Percentiles rank a stretch among this genome's conserved stretches.
These are phyloP conservation scores for Drosophila setifemur DNA, from an alignment of 1,140 invertebrate species.

Conservation along the genomic window DNA sequence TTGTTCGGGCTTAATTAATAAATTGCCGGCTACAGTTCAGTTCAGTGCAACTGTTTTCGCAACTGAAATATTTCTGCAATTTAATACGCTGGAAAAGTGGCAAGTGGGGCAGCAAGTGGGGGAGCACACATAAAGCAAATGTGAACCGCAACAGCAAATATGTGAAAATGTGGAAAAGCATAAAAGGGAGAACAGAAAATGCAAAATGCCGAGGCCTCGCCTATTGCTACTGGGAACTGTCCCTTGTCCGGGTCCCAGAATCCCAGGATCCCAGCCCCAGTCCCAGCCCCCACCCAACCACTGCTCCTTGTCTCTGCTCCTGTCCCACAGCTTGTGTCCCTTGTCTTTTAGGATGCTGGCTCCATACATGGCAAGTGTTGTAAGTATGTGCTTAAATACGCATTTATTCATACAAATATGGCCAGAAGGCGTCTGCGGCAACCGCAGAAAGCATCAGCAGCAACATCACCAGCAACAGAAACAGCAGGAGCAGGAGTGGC, in stretches of 20 bases:
- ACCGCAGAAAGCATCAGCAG: constrained; percentile 47
- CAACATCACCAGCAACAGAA: constrained; percentile 30
- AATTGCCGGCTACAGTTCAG: constrained; percentile 10
- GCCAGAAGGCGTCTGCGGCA: constrained; percentile 61
- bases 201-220: constrained; percentile 11
- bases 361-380: constrained; percentile 77
- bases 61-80: constrained; percentile 24
- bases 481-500: constrained; percentile 16
- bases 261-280: not conserved
- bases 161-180: constrained; percentile 14
- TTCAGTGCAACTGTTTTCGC: not conserved
- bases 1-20: constrained; percentile 43
- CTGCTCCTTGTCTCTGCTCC: constrained; percentile 3
- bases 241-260: constrained; percentile 22
- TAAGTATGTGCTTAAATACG: constrained; percentile 81
- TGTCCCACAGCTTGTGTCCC: constrained; percentile 12
- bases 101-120: not conserved
- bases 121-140: constrained; percentile 21
- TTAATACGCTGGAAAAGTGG: constrained; percentile 4
- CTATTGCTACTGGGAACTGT: constrained; percentile 34
- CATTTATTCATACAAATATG: constrained; percentile 81
- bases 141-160: constrained; percentile 12
- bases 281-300: not conserved
- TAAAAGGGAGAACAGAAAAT: constrained; percentile 33
- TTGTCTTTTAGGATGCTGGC: constrained; percentile 40